phyloP scores from a whole-genome alignment of 2,113 vertebrate species.

The Aptenodytes patagonicus region DNA sequence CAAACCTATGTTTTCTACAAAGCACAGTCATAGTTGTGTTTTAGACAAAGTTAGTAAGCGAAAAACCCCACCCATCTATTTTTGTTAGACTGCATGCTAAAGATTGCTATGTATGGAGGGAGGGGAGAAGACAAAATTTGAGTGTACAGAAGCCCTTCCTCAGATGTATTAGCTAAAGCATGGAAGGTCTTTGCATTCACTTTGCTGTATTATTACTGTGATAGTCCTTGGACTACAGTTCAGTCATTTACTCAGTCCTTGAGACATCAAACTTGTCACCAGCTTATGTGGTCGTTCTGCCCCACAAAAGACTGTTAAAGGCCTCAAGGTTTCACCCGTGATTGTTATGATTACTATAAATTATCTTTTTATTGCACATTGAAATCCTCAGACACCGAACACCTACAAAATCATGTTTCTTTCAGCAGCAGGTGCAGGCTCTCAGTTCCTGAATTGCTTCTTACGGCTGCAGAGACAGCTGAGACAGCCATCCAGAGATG shows the following conservation, averaged over 20 bases:
- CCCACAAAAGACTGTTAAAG: neutral
- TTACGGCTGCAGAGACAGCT: neutral
- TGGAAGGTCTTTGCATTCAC: neutral
- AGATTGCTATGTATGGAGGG: neutral
- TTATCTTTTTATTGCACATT: conserved; percentile 26
- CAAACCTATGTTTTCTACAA: neutral
- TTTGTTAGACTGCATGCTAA: neutral
- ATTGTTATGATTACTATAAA: conserved; percentile 57
- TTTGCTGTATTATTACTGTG: neutral
- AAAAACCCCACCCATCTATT: rapidly evolving
- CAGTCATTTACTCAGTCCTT: conserved; percentile 20
- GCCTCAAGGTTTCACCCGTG: neutral
- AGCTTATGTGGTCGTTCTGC: neutral
- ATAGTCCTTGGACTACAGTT: conserved; percentile 1
- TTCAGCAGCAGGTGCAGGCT: conserved; percentile 17
- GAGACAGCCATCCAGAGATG: neutral
- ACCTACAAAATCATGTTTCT: conserved; percentile 32
- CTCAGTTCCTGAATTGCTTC: neutral
- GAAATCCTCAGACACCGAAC: neutral
- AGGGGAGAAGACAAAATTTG: neutral
- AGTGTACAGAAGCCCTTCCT: neutral
- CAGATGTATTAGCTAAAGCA: neutral
- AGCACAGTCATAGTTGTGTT: neutral
- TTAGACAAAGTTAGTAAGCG: neutral
- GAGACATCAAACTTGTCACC: neutral